Conservation (phyloP, 2,888 invertebrate species). For the Dichetophora obliterata region DNA sequence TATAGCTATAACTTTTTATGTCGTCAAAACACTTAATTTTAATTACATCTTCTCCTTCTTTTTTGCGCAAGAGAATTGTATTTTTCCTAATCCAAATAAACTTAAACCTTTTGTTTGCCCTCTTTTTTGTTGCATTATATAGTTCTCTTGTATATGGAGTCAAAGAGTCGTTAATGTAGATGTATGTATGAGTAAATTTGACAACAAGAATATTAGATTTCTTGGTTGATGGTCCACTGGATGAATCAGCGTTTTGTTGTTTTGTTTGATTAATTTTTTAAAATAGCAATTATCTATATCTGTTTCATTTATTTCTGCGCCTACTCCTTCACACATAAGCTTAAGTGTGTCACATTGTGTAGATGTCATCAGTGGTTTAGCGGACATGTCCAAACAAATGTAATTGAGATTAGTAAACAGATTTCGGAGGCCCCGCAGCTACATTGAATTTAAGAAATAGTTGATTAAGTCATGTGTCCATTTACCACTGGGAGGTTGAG, state of each 20-base stretch:
- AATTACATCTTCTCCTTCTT: slow-evolving; percentile 19
- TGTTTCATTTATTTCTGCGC: neutral
- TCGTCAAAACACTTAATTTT: slow-evolving; percentile 27
- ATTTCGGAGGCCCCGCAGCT: no score
- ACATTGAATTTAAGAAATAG: no score
- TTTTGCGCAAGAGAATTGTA: slow-evolving; percentile 27
- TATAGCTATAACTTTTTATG: neutral
- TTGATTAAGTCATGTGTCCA: no score
- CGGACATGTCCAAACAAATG: no score
- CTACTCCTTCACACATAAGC: neutral
- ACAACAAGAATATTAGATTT: neutral
- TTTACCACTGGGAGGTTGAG: no score
- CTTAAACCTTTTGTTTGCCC: slow-evolving; percentile 9
- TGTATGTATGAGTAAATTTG: neutral
- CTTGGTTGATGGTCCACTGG: neutral
- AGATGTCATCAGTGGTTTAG: no score
- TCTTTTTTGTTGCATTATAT: slow-evolving; percentile 20
- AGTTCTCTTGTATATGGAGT: slow-evolving; percentile 26
- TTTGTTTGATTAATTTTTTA: neutral
- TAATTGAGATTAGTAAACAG: no score
- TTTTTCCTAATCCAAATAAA: slow-evolving; percentile 26
- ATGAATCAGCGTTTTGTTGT: neutral
- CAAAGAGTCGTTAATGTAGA: slow-evolving; percentile 33
- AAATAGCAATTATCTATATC: neutral
- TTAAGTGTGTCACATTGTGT: no score